phyloP scores from a whole-genome alignment of 2,888 invertebrate species.

The Drosophila austrosaltans region DNA sequence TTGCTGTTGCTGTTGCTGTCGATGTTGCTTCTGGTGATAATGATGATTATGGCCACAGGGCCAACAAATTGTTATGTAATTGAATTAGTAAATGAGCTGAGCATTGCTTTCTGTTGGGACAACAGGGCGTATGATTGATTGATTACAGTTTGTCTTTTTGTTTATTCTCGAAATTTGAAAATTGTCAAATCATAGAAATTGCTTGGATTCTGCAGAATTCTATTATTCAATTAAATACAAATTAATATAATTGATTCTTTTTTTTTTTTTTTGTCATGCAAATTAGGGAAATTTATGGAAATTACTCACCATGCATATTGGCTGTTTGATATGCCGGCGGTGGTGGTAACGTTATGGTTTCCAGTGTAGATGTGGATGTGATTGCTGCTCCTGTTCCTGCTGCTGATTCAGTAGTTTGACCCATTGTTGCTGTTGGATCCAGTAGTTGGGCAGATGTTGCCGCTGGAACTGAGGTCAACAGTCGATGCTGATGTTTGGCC shows the following conservation, averaged over 20 bases:
- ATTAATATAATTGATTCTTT: conserved; percentile 21
- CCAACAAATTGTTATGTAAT: conserved; percentile 72
- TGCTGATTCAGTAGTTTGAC: conserved; percentile 33
- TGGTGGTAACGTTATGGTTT: conserved; percentile 77
- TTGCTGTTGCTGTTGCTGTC: conserved; percentile 9
- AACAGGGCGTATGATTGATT: conserved; percentile 71
- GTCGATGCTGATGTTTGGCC: conserved; percentile 64
- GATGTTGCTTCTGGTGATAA: conserved; percentile 36
- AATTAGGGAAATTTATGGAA: not conserved
- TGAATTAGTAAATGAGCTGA: conserved; percentile 62
- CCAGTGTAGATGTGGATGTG: conserved; percentile 54
- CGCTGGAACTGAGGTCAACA: conserved; percentile 39
- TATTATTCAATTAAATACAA: conserved; percentile 31
- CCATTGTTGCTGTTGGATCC: conserved; percentile 21
- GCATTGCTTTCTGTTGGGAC: conserved; percentile 20
- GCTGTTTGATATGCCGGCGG: conserved; percentile 83
- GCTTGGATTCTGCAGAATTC: conserved; percentile 21
- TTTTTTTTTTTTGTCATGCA: not conserved
- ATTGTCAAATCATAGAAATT: conserved; percentile 30
- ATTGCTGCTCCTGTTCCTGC: conserved; percentile 32
- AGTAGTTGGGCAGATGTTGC: conserved; percentile 25
- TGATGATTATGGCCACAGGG: conserved; percentile 43
- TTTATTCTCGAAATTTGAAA: conserved; percentile 7
- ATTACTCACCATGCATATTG: conserved; percentile 82
- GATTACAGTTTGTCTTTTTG: conserved; percentile 53